Evolutionary conservation across 2,888 invertebrate genomes (phyloP).

Genomic region (Eristalis arbustorum): DNA sequence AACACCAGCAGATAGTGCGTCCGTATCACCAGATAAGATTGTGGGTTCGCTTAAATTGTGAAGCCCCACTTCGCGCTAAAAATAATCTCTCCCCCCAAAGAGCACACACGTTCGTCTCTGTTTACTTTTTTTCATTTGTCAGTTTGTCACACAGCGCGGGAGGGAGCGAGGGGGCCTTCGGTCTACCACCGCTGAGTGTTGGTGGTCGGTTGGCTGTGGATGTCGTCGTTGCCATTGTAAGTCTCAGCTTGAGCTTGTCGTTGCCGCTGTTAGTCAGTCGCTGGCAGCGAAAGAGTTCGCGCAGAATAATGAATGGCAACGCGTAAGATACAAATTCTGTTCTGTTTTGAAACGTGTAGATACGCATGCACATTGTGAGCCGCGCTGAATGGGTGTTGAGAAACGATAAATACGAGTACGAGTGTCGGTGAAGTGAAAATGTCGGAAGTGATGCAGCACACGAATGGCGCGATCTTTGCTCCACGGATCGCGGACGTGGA

Average conservation of each 20-base stretch:
- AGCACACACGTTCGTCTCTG: slow-evolving; percentile 29
- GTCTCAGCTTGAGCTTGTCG: slow-evolving; percentile 54
- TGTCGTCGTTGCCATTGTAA: slow-evolving; percentile 5
- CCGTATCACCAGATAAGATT: slow-evolving; percentile 57
- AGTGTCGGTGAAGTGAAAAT: slow-evolving; percentile 30
- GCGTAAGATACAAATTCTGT: slow-evolving; percentile 40
- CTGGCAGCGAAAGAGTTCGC: slow-evolving; percentile 55
- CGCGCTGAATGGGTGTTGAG: slow-evolving; percentile 38
- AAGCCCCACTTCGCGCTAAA: slow-evolving; percentile 20
- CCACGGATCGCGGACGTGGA: not conserved
- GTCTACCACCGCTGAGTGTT: slow-evolving; percentile 3
- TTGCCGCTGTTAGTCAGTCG: slow-evolving; percentile 59
- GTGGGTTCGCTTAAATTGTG: not conserved
- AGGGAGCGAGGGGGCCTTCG: not conserved
- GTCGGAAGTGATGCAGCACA: slow-evolving; percentile 63
- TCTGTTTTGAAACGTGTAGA: slow-evolving; percentile 37
- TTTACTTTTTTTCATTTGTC: slow-evolving; percentile 41
- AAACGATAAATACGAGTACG: slow-evolving; percentile 17
- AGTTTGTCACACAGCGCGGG: slow-evolving; percentile 19
- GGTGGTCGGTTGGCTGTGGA: slow-evolving; percentile 14
- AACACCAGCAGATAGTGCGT: slow-evolving; percentile 23
- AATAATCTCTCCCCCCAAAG: slow-evolving; percentile 17
- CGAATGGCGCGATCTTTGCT: slow-evolving; percentile 61
- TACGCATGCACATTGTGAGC: slow-evolving; percentile 12
- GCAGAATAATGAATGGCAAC: slow-evolving; percentile 61